Conservation (phyloP, 1,140 invertebrate species). For the Acyrthosiphon pisum region DNA sequence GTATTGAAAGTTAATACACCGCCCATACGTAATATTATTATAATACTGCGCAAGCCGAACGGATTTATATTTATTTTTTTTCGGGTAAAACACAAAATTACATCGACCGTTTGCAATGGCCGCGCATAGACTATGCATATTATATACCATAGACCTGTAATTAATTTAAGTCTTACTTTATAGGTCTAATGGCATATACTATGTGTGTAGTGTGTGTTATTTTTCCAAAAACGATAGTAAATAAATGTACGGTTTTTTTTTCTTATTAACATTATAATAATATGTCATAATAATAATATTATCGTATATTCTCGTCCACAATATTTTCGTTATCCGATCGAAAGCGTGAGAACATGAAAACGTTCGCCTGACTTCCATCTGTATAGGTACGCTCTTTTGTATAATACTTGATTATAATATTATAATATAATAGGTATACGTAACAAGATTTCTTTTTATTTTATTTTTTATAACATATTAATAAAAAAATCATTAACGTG, state of each 20-base stretch:
- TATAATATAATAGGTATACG: not conserved
- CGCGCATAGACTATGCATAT: too few species aligned
- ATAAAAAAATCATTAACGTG: not conserved
- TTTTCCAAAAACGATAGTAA: not conserved
- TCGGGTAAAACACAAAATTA: not conserved
- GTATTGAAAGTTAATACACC: too few species aligned
- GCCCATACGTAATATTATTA: too few species aligned
- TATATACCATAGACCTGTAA: too few species aligned
- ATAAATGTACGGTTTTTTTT: not conserved
- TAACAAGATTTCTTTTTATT: slow-evolving; percentile 1
- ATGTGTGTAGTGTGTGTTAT: not conserved
- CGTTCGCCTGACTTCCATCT: not conserved
- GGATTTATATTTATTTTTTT: not conserved
- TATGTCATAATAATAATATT: too few species aligned
- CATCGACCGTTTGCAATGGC: not conserved
- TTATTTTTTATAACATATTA: slow-evolving; percentile 30
- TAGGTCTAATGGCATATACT: too few species aligned
- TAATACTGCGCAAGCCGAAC: not conserved
- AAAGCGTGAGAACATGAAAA: not conserved
- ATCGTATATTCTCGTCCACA: slow-evolving; percentile 2
- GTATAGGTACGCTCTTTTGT: not conserved
- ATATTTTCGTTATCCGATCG: not conserved
- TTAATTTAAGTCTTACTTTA: too few species aligned
- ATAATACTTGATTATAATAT: not conserved
- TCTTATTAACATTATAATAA: not conserved